Conservation (phyloP, 1,140 invertebrate species). For the Zaprionus inermis region DNA sequence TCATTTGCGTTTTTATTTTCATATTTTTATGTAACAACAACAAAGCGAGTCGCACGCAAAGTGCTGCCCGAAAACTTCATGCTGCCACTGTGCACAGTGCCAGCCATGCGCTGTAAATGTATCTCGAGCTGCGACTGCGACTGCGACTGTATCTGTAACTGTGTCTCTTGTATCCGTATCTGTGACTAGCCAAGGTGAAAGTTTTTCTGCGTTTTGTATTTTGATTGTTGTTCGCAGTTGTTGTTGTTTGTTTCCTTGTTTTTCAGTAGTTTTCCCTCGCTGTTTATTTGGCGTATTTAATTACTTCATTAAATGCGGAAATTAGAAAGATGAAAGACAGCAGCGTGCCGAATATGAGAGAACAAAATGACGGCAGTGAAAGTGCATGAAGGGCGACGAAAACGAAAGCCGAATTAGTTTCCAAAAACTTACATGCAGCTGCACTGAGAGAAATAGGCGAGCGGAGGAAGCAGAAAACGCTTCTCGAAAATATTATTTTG, state of each 20-base stretch:
- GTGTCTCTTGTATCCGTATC: constrained; percentile 18
- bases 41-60: not conserved
- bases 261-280: constrained; percentile 21
- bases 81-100: not conserved
- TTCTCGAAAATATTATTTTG: no score
- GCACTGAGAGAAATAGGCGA: not conserved
- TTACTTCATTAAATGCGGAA: constrained; percentile 56
- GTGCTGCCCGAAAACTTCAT: constrained; percentile 19
- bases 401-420: constrained; percentile 30
- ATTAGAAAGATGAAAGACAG: constrained; percentile 40
- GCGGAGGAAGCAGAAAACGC: no score
- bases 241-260: not conserved
- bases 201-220: constrained; percentile 45
- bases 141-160: constrained; percentile 7
- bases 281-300: constrained; percentile 38
- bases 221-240: constrained; percentile 36
- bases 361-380: constrained; percentile 30
- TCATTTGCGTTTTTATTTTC: constrained; percentile 31
- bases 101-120: not conserved
- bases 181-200: constrained; percentile 46
- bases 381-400: constrained; percentile 38
- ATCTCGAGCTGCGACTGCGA: not conserved
- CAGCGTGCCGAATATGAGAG: constrained; percentile 19
- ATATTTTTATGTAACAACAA: constrained; percentile 37
- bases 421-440: constrained; percentile 11